phyloP scores from a whole-genome alignment of 1,140 invertebrate genomes.

The Brachionus paranguensis region DNA sequence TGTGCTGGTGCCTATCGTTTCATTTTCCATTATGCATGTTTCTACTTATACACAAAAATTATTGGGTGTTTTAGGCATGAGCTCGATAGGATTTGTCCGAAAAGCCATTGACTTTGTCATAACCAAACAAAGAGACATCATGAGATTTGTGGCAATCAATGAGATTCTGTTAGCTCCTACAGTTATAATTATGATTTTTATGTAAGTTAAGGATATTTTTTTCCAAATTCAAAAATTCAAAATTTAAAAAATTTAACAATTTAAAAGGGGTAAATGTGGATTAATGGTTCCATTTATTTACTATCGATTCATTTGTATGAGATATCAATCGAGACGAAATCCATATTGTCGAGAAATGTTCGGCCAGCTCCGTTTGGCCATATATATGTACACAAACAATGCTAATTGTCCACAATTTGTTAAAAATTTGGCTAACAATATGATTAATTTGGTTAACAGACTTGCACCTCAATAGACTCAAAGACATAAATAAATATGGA shows the following conservation, averaged over 20 bases:
- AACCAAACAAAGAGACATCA: slow-evolving; percentile 75
- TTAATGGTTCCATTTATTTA: slow-evolving; percentile 84
- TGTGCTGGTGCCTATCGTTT: slow-evolving; percentile 76
- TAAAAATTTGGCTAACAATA: slow-evolving; percentile 56
- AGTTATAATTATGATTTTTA: slow-evolving; percentile 71
- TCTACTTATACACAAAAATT: slow-evolving; percentile 78
- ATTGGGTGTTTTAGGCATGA: slow-evolving; percentile 65
- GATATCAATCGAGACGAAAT: slow-evolving; percentile 84
- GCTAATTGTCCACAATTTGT: slow-evolving; percentile 63
- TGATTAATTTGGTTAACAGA: slow-evolving; percentile 61
- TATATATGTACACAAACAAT: slow-evolving; percentile 61
- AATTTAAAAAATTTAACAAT: too few relatives aligned
- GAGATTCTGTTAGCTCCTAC: slow-evolving; percentile 89
- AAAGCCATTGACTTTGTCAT: not conserved
- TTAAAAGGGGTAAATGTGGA: slow-evolving; percentile 59
- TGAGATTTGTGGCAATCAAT: slow-evolving; percentile 75
- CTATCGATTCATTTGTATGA: slow-evolving; percentile 81
- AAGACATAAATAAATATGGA: not conserved
- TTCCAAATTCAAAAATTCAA: too few relatives aligned
- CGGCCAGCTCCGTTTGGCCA: slow-evolving; percentile 65
- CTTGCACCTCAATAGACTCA: slow-evolving; percentile 60
- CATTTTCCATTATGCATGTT: slow-evolving; percentile 83
- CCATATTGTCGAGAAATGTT: slow-evolving; percentile 84
- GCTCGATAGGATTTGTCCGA: not conserved
- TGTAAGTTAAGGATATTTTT: slow-evolving; percentile 63